phyloP scores from a whole-genome alignment of 1,140 invertebrate genomes.

The Brachystomella parvula region DNA sequence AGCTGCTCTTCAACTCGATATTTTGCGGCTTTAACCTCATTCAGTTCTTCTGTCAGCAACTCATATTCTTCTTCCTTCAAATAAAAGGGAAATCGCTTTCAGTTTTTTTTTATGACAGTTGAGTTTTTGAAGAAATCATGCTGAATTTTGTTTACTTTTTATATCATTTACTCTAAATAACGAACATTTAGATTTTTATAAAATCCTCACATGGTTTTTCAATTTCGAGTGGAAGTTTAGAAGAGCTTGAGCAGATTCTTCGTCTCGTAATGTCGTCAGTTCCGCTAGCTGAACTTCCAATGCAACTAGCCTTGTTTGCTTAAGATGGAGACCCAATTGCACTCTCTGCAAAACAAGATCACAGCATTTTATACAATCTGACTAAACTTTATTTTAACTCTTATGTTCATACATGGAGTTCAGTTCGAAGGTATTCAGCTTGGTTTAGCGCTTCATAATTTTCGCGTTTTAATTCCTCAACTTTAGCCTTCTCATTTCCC shows the following conservation, averaged over 20 bases:
- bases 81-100: neutral
- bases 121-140: too few species aligned
- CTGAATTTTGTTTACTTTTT: too few species aligned
- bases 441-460: conserved; percentile 46
- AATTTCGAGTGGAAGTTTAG: too few species aligned
- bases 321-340: conserved; percentile 74
- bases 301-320: conserved; percentile 68
- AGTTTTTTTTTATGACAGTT: too few species aligned
- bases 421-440: conserved; percentile 47
- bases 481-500: conserved; percentile 43
- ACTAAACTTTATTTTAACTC: neutral
- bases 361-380: neutral
- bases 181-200: conserved; percentile 76
- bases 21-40: conserved; percentile 75
- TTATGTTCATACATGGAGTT: conserved; percentile 44
- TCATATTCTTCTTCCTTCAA: conserved; percentile 79
- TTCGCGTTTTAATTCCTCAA: conserved; percentile 48
- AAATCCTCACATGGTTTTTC: too few species aligned
- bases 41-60: conserved; percentile 79
- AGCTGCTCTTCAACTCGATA: conserved; percentile 82
- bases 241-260: too few species aligned
- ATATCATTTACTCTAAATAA: conserved; percentile 72
- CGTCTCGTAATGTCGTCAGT: conserved; percentile 61
- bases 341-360: conserved; percentile 54
- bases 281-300: conserved; percentile 77